Evolutionary conservation across 2,797 vertebrate genomes (phyloP), one percentile per base, ranked within the genome.

Genomic region (Muscicapa comitata): DNA sequence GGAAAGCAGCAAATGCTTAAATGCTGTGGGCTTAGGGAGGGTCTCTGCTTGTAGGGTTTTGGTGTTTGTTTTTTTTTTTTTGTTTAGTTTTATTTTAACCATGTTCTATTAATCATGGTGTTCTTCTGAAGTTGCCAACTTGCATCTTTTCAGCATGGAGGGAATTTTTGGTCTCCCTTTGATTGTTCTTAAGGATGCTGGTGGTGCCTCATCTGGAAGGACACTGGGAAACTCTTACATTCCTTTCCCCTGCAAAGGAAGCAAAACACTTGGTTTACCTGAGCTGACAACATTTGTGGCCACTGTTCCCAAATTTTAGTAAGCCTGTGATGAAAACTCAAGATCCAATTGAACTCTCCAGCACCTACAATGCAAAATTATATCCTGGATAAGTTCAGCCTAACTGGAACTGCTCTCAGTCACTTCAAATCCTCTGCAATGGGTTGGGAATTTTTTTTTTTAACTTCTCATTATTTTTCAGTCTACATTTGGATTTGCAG

Each of bases 381-480:
- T 5, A 63, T 61, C 61, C 68, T 15, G 4, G 29, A 12, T 74
- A 75, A 80, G 71, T 24, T 45, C 76, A 77, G 20, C 51, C 43
- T 63, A 3, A 45, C 19, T 33, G n/a, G 54, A 72, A 28, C 38
- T 13, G 3, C 35, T 84, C 61, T 65, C 29, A 33, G 50, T 63
- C 58, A n/a, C 50, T 93, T 89, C 17, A 93, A 45, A 67, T n/a
- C 38, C 45, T 55, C 43, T 38, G 42, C 51, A 47, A 3, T 23
- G 61, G n/a, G 38, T 65, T 83, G 65, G 61, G 26, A 65, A 11
- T 26, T 48, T 15, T 48, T 38, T 80, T 63, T 82, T 65, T 9
- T 37, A 3, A 6, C 24, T 83, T 87, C 75, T 92, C 65, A n/a
- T 71, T 94, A 58, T 83, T 85, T 92, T 92, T 85, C 89, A 72